Conservation (phyloP, 2,888 invertebrate genomes). For the Willowsia nigromaculata region DNA sequence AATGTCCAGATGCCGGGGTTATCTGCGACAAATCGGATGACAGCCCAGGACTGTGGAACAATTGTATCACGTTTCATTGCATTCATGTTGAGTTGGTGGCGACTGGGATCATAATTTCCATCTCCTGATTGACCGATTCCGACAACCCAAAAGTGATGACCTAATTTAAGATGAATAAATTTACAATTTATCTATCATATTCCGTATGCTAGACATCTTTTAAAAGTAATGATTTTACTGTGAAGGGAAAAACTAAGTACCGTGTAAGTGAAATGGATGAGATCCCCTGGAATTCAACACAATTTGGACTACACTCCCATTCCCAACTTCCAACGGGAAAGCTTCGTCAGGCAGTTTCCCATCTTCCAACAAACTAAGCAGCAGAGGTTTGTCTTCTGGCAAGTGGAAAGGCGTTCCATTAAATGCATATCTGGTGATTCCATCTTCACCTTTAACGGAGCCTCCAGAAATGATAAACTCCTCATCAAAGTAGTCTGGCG, state of each 20-base stretch:
- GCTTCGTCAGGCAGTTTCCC: slow-evolving; percentile 31
- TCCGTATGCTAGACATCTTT: too few species aligned
- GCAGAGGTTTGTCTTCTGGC: slow-evolving; percentile 57
- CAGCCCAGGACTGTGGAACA: slow-evolving; percentile 60
- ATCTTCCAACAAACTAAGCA: slow-evolving; percentile 61
- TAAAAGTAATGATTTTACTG: background rate
- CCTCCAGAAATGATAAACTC: slow-evolving; percentile 50
- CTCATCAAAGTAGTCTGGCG: slow-evolving; percentile 68
- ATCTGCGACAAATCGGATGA: slow-evolving; percentile 68
- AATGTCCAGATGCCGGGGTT: slow-evolving; percentile 73
- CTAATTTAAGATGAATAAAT: too few species aligned
- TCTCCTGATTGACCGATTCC: slow-evolving; percentile 63
- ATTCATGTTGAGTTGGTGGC: slow-evolving; percentile 34
- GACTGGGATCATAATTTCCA: slow-evolving; percentile 51
- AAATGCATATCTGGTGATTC: slow-evolving; percentile 61
- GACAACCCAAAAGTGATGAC: slow-evolving; percentile 72
- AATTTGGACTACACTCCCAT: slow-evolving; percentile 70
- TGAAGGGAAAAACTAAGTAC: background rate
- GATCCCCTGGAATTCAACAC: slow-evolving; percentile 70
- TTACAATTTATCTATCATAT: too few species aligned
- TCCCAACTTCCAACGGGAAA: slow-evolving; percentile 39
- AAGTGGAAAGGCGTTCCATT: slow-evolving; percentile 59
- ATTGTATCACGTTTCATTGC: slow-evolving; percentile 71
- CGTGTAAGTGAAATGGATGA: slow-evolving; percentile 77
- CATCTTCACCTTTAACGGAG: slow-evolving; percentile 58